A percentile compares a stretch with the other conserved stretches of the same genome.
Evolutionary conservation across 2,888 invertebrate species (phyloP).

Genomic region (Nephrotoma flavescens): DNA sequence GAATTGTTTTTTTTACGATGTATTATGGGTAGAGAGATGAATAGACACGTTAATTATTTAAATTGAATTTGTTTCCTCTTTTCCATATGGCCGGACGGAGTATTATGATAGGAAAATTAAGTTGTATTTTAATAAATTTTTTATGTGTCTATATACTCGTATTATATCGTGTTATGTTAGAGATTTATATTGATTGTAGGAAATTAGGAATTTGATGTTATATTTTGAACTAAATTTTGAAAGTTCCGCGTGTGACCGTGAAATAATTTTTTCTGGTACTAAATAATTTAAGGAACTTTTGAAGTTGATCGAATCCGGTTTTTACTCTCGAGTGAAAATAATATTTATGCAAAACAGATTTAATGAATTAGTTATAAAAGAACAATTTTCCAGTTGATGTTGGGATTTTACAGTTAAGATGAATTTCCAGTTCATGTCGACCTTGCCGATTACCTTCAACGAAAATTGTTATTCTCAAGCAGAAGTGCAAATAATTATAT

Average conservation of each 20-base stretch:
- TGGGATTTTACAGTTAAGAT: too few relatives aligned
- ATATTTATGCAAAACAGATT: too few relatives aligned
- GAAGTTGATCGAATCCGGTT: too few relatives aligned
- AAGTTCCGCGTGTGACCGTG: not conserved
- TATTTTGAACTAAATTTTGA: too few relatives aligned
- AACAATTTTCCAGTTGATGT: too few relatives aligned
- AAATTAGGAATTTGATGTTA: not conserved
- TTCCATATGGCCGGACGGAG: not conserved
- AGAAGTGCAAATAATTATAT: too few relatives aligned
- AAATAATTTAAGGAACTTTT: too few relatives aligned
- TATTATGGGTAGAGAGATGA: not conserved
- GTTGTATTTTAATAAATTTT: not conserved
- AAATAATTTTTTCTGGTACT: not conserved
- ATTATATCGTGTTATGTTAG: not conserved
- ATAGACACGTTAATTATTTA: not conserved
- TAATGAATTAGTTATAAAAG: too few relatives aligned
- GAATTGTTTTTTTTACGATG: not conserved
- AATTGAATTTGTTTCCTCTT: not conserved
- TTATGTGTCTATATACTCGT: not conserved
- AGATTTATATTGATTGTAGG: not conserved
- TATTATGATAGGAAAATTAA: not conserved
- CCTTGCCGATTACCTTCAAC: too few relatives aligned
- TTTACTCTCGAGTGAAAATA: too few relatives aligned
- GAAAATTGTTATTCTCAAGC: too few relatives aligned
- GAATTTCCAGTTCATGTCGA: too few relatives aligned